A percentile compares a stretch with the other conserved stretches of the same genome.
phyloP scores from a whole-genome alignment of 1,140 invertebrate genomes.

The Drosophila pseudoobscura region DNA sequence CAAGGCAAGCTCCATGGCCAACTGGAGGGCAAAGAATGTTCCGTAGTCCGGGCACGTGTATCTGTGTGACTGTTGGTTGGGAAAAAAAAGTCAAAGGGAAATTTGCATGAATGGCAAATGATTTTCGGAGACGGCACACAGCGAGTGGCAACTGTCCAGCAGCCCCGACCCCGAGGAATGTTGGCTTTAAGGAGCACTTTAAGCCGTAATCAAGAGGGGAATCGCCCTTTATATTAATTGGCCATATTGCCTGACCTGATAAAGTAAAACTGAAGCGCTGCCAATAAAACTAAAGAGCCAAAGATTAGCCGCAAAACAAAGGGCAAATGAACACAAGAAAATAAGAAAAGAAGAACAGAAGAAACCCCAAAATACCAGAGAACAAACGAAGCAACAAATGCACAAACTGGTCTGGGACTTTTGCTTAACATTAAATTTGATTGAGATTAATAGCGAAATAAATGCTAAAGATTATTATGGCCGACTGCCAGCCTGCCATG shows the following conservation, averaged over 20 bases:
- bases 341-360: conserved; percentile 22
- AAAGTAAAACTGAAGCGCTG: conserved; percentile 45
- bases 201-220: background rate
- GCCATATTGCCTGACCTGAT: conserved; percentile 25
- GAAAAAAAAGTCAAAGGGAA: conserved; percentile 36
- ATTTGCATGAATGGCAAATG: conserved; percentile 52
- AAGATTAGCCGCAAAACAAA: conserved; percentile 42
- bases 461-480: conserved; percentile 74
- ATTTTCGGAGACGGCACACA: conserved; percentile 7
- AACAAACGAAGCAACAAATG: conserved; percentile 28
- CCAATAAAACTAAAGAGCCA: conserved; percentile 67
- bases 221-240: conserved; percentile 20
- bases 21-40: conserved; percentile 23
- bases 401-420: conserved; percentile 36
- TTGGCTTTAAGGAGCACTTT: no score
- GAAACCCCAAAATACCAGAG: conserved; percentile 28
- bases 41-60: conserved; percentile 23
- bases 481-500: conserved; percentile 45
- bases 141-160: conserved; percentile 1
- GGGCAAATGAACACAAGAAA: conserved; percentile 17
- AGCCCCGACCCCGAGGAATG: no score
- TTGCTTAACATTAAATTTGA: conserved; percentile 75
- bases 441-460: conserved; percentile 80
- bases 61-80: background rate
- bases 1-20: conserved; percentile 26